Percentiles rank a stretch among this genome's conserved stretches.
Evolutionary conservation across 1,140 invertebrate species (phyloP).

Genomic region (Drosophila kohkoa): DNA sequence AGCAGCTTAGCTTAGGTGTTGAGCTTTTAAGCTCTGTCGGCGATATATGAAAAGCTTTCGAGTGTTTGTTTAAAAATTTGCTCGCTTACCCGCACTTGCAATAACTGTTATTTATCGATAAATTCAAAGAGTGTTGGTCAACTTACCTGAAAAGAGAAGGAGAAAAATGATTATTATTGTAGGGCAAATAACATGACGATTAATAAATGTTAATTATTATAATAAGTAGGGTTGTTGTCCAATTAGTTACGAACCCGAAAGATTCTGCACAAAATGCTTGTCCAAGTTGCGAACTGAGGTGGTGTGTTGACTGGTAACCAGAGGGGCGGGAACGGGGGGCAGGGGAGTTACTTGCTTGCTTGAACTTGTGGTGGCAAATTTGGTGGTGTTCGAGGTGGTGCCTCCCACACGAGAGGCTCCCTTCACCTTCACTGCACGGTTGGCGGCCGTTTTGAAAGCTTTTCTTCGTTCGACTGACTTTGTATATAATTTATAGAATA

Average conservation of each 20-base stretch:
- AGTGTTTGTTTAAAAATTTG: constrained; percentile 17
- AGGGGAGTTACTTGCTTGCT: neutral
- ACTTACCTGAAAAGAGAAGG: constrained; percentile 70
- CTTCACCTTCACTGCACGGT: constrained; percentile 32
- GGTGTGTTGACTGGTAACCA: neutral
- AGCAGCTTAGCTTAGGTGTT: neutral
- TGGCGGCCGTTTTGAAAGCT: constrained; percentile 24
- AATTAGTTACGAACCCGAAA: constrained; percentile 49
- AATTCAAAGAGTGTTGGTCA: constrained; percentile 13
- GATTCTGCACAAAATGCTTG: constrained; percentile 46
- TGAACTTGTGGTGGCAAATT: neutral
- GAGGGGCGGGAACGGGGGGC: neutral
- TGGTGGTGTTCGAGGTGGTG: neutral
- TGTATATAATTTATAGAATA: too few relatives aligned
- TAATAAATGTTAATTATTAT: neutral
- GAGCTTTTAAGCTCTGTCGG: neutral
- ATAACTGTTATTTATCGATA: constrained; percentile 17
- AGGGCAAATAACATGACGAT: neutral
- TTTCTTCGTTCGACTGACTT: constrained; percentile 3
- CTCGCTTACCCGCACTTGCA: constrained; percentile 55
- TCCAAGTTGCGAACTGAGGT: constrained; percentile 21
- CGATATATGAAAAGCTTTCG: neutral
- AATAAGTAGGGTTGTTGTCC: too few relatives aligned
- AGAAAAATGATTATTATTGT: constrained; percentile 17
- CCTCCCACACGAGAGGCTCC: constrained; percentile 15